Evolutionary conservation across 2,888 invertebrate species (phyloP).

Genomic region (Mantis religiosa): DNA sequence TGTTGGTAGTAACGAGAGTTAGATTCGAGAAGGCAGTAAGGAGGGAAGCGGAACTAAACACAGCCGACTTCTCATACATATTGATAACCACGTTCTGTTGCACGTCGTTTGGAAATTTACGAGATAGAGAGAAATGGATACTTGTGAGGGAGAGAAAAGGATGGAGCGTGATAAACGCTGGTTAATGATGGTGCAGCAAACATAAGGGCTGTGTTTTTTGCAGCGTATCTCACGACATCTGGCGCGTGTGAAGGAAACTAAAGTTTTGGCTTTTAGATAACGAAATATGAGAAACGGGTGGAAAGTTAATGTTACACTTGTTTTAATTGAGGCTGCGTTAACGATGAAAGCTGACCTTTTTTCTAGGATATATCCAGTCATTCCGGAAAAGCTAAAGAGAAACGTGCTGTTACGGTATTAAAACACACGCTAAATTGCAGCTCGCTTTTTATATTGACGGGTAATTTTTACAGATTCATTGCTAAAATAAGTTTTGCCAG

Average conservation of each 20-base stretch:
- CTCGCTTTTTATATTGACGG: too few species aligned
- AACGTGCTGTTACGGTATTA: too few species aligned
- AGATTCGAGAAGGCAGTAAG: not conserved
- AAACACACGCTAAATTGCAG: too few species aligned
- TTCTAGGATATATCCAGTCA: not conserved
- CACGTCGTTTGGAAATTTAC: not conserved
- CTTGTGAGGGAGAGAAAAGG: not conserved
- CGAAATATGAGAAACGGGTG: not conserved
- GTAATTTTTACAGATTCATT: too few species aligned
- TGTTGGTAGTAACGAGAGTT: not conserved
- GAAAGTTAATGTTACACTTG: not conserved
- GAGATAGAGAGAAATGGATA: not conserved
- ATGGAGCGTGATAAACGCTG: not conserved
- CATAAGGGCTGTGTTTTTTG: not conserved
- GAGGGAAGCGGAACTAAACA: not conserved
- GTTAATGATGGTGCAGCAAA: not conserved
- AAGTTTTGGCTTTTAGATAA: not conserved
- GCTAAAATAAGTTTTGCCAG: too few species aligned
- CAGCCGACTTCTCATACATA: not conserved
- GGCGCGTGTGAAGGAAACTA: not conserved
- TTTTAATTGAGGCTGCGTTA: not conserved
- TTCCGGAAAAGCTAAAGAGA: not conserved
- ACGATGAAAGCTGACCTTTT: not conserved
- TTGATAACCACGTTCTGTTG: not conserved
- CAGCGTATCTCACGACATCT: not conserved